A percentile compares a stretch with the other conserved stretches of the same genome.
phyloP scores from a whole-genome alignment of 64 coral and sea anemone genomes.

The Cladopsammia gracilis region DNA sequence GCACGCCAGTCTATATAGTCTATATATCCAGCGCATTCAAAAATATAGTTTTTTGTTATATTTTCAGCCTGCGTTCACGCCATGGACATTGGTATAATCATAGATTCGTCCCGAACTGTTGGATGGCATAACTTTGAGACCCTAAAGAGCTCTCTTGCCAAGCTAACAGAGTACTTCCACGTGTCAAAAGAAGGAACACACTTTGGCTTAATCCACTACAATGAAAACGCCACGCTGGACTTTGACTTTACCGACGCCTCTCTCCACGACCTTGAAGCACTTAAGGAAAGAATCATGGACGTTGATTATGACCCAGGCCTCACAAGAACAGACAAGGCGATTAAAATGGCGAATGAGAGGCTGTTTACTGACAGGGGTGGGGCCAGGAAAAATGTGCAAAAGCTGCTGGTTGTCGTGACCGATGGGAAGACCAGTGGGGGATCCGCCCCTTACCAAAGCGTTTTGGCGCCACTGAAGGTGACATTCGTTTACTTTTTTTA shows the following conservation, averaged over 20 bases:
- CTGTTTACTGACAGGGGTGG: slow-evolving; percentile 86
- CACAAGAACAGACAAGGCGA: slow-evolving; percentile 75
- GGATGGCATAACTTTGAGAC: slow-evolving; percentile 77
- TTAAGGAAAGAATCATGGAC: slow-evolving; percentile 77
- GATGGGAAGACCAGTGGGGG: slow-evolving; percentile 51
- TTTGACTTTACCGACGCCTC: slow-evolving; percentile 71
- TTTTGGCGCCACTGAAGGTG: slow-evolving; percentile 86
- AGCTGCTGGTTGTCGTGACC: slow-evolving; percentile 77
- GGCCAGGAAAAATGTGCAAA: slow-evolving; percentile 67
- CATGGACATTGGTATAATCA: slow-evolving; percentile 85
- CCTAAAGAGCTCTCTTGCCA: slow-evolving; percentile 75
- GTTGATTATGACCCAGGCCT: slow-evolving; percentile 69
- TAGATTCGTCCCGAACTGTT: slow-evolving; percentile 80
- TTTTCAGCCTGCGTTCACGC: slow-evolving; percentile 65
- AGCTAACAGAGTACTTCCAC: slow-evolving; percentile 77
- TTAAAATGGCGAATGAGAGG: slow-evolving; percentile 59
- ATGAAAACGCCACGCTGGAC: slow-evolving; percentile 69
- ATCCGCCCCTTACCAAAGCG: slow-evolving; percentile 58
- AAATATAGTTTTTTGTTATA: no score
- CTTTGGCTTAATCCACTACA: slow-evolving; percentile 85
- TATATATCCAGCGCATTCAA: no score
- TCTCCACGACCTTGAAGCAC: slow-evolving; percentile 48
- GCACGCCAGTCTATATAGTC: no score
- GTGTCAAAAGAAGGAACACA: slow-evolving; percentile 83
- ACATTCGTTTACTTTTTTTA: background rate